Evolutionary conservation across 2,797 vertebrate genomes (phyloP), one percentile per base, ranked within the genome.

Genomic region (Todus mexicanus): DNA sequence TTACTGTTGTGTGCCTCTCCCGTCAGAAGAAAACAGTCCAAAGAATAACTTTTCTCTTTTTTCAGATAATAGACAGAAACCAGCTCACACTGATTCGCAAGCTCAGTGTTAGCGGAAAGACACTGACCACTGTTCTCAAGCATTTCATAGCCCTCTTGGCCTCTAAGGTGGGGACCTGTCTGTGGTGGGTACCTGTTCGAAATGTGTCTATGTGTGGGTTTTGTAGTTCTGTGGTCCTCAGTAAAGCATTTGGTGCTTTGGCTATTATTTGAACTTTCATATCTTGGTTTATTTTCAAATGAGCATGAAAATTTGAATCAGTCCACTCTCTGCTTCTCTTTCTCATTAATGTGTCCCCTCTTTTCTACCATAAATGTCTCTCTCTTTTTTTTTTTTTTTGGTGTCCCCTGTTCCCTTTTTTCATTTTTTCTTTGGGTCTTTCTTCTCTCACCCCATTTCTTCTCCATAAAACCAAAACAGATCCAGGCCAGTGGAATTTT

Each of bases 31-130:
- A 57, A 66, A n/a, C 16, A 48, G 18, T 27, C 2, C 22, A 63
- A 56, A 57, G 40, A 76, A 15, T 53, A 29, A 29, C 18, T 27
- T 9, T 95, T 96, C 77, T 25, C 23, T 48, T 26, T 35, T 23
- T 33, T 15, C 96, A 99, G 99, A 97, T 99, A 90, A 98, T 98
- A 92, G 97, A 97, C 79, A 96, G 97, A 84, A 98, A 98, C 92
- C 97, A 97, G 85, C 97, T 99, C 69, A 96, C 97, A 31, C 47
- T 98, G 89, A 95, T 98, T 86, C 96, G 81, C 84, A 98, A 77
- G 83, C 97, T 99, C 54, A 97, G 98, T 66, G 50, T 97, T 54
- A 97, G 94, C 83, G 98, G 98, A 95, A 98, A 98, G 95, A 94
- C 94, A 74, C 98, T 98, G 98, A 96, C 75, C 84, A 98, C 97